Conservation (phyloP, 2,797 vertebrate species). For the Bucorvus abyssinicus region DNA sequence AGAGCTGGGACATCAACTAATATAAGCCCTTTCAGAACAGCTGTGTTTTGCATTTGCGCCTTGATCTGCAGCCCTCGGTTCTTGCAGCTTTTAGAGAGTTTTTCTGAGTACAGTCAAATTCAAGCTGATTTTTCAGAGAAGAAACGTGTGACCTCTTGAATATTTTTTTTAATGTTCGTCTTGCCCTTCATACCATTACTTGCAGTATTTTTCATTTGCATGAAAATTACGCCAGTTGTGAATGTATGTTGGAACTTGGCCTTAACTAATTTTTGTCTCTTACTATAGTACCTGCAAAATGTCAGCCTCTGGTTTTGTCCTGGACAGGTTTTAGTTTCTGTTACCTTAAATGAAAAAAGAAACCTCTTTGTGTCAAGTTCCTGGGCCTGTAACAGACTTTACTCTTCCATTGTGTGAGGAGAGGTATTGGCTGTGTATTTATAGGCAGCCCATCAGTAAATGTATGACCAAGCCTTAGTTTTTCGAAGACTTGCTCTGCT, state of each 20-base stretch:
- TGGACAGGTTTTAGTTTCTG: not conserved
- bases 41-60: not conserved
- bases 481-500: not conserved
- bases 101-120: not conserved
- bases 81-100: not conserved
- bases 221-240: not conserved
- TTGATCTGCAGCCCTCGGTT: not conserved
- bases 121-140: not conserved
- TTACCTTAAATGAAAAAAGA: not conserved
- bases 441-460: not conserved
- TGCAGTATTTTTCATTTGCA: not conserved
- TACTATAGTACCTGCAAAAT: not conserved
- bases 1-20: not conserved
- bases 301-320: not conserved
- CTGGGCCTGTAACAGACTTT: not conserved
- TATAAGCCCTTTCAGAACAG: not conserved
- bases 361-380: not conserved
- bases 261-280: conserved; percentile 35
- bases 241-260: conserved; percentile 55
- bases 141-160: not conserved
- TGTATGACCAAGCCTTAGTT: conserved; percentile 8
- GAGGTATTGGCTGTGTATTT: not conserved
- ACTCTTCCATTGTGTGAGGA: not conserved
- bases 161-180: not conserved
- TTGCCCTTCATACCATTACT: not conserved